Percentiles rank a stretch among this genome's conserved stretches.
Evolutionary conservation across 2,888 invertebrate genomes (phyloP).

Genomic region (Netelia inedita): DNA sequence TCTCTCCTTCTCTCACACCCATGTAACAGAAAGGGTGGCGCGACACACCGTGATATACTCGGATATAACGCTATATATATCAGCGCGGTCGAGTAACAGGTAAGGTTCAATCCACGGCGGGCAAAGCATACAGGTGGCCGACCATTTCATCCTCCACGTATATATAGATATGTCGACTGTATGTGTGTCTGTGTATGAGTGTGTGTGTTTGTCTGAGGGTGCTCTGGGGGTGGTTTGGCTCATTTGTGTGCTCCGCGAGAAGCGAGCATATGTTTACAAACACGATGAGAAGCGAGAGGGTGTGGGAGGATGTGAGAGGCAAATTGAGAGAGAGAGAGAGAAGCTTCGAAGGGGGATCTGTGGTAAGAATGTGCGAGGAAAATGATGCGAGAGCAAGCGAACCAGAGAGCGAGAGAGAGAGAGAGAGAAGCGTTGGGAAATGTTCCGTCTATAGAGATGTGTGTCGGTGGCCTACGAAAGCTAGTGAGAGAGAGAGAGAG

Average conservation of each 20-base stretch:
- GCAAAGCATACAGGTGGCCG: conserved; percentile 85
- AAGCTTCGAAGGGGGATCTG: conserved; percentile 52
- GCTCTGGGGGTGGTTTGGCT: conserved; percentile 51
- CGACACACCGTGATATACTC: conserved; percentile 50
- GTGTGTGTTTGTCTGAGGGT: conserved; percentile 51
- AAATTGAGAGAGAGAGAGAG: not conserved
- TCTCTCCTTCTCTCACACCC: conserved; percentile 66
- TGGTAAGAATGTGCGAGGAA: conserved; percentile 47
- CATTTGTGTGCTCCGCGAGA: conserved; percentile 62
- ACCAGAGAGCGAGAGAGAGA: conserved; percentile 16
- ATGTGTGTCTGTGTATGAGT: conserved; percentile 54
- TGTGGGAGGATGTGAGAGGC: conserved; percentile 3
- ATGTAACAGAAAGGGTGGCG: conserved; percentile 54
- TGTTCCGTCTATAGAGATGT: conserved; percentile 3
- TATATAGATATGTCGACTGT: conserved; percentile 46
- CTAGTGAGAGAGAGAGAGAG: conserved; percentile 56
- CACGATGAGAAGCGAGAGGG: conserved; percentile 65
- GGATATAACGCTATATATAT: conserved; percentile 48
- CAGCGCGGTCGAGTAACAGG: conserved; percentile 82
- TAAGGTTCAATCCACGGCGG: conserved; percentile 83
- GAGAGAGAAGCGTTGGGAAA: conserved; percentile 37
- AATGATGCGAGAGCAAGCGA: conserved; percentile 37
- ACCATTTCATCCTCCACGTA: conserved; percentile 76
- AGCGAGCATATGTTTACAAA: conserved; percentile 77
- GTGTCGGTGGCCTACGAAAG: conserved; percentile 43